Evolutionary conservation across 2,113 vertebrate species (phyloP).

Genomic region (Hyperopisus bebe): DNA sequence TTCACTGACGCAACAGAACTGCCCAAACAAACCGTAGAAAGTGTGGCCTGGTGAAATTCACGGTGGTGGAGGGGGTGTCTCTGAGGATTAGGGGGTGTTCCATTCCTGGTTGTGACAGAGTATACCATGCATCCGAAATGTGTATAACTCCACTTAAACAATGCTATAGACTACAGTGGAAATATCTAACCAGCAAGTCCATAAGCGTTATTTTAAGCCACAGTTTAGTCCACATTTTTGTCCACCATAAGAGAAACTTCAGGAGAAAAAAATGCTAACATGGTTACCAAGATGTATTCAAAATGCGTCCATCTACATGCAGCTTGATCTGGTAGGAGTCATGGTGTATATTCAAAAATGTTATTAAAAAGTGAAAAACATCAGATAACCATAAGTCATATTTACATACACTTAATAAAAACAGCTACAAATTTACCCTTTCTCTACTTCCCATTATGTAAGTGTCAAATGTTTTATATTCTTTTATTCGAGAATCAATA

Average conservation of each 20-base stretch:
- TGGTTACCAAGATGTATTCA: neutral
- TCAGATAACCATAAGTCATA: neutral
- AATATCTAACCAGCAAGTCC: neutral
- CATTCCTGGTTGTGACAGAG: neutral
- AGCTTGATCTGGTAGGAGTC: neutral
- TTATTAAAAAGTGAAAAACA: neutral
- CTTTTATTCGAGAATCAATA: neutral
- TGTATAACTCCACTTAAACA: neutral
- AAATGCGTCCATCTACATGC: neutral
- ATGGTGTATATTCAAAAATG: neutral
- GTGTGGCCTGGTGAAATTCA: slow-evolving; percentile 22
- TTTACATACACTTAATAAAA: neutral
- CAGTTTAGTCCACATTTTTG: neutral
- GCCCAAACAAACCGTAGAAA: slow-evolving; percentile 20
- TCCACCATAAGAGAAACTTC: neutral
- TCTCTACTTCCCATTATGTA: neutral
- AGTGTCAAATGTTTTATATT: neutral
- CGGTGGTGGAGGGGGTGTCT: slow-evolving; percentile 9
- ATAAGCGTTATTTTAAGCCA: neutral
- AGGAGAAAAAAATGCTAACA: neutral
- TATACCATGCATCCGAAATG: neutral
- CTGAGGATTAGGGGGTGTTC: neutral
- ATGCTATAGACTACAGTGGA: neutral
- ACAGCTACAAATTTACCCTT: neutral
- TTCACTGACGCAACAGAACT: slow-evolving; percentile 13